A percentile compares a stretch with the other conserved stretches of the same genome.
These are phyloP conservation scores for Gopherus evgoodei DNA, from an alignment of 2,113 vertebrate species.

Conservation along the genomic window DNA sequence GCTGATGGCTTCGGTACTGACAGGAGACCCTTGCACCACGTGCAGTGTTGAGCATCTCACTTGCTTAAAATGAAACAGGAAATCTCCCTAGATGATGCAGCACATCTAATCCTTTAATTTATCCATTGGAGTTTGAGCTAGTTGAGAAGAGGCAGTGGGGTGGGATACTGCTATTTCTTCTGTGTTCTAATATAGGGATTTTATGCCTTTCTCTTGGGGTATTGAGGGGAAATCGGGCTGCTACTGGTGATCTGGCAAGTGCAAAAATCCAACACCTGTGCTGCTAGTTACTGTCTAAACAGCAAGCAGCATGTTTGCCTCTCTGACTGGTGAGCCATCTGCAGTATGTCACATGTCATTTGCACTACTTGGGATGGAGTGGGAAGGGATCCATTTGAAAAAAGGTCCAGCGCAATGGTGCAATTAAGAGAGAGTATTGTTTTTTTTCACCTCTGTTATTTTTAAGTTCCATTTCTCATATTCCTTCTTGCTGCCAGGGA, in stretches of 20 bases:
- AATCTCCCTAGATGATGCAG: not conserved
- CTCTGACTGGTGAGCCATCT: not conserved
- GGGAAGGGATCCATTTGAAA: not conserved
- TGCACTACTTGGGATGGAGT: rapidly evolving
- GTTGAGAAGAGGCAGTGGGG: not conserved
- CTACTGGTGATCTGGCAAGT: not conserved
- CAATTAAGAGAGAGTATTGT: not conserved
- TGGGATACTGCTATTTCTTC: not conserved
- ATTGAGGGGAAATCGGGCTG: not conserved
- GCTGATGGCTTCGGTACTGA: not conserved
- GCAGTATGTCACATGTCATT: not conserved
- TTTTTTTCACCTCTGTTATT: rapidly evolving
- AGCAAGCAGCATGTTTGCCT: not conserved
- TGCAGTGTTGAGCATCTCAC: not conserved
- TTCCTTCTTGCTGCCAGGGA: too few relatives aligned
- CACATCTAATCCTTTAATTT: not conserved
- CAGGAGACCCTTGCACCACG: not conserved
- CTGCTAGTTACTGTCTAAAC: not conserved
- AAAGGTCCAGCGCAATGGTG: rapidly evolving
- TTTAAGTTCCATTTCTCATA: rapidly evolving
- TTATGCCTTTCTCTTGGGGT: not conserved
- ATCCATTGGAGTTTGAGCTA: not conserved
- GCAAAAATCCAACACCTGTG: not conserved
- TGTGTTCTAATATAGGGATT: not conserved
- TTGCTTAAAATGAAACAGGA: not conserved